Evolutionary conservation across 64 coral and sea anemone genomes (phyloP).

Genomic region (Montipora efflorescens): DNA sequence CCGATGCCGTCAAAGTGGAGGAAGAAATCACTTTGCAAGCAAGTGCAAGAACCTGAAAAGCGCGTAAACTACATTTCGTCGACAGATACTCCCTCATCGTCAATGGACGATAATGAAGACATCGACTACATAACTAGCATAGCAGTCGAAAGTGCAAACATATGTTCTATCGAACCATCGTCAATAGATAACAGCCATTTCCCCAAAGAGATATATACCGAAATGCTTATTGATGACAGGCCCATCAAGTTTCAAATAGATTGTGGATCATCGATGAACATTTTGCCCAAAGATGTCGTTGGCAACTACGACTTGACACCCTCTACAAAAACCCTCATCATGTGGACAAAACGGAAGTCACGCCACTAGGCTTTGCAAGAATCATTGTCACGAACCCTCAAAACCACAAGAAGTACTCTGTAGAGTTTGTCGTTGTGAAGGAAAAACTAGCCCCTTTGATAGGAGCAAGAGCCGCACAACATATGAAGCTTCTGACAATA

Average conservation of each 20-base stretch:
- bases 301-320: constrained; percentile 6
- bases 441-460: constrained; percentile 49
- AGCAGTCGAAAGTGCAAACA: neutral
- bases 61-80: neutral
- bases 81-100: neutral
- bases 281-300: constrained; percentile 23
- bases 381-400: constrained; percentile 46
- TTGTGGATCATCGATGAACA: constrained; percentile 43
- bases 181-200: neutral
- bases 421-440: constrained; percentile 53
- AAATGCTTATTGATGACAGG: constrained; percentile 40
- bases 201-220: constrained; percentile 41
- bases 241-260: constrained; percentile 13
- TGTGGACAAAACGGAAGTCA: neutral
- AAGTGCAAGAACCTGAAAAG: neutral
- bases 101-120: neutral
- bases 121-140: neutral
- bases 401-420: constrained; percentile 33
- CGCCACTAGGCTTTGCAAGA: neutral
- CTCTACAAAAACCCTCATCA: constrained; percentile 8
- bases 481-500: constrained; percentile 45
- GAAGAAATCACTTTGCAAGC: neutral
- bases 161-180: neutral
- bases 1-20: neutral
- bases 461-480: constrained; percentile 3